phyloP scores from a whole-genome alignment of 2,113 vertebrate genomes.

The Indri indri region DNA sequence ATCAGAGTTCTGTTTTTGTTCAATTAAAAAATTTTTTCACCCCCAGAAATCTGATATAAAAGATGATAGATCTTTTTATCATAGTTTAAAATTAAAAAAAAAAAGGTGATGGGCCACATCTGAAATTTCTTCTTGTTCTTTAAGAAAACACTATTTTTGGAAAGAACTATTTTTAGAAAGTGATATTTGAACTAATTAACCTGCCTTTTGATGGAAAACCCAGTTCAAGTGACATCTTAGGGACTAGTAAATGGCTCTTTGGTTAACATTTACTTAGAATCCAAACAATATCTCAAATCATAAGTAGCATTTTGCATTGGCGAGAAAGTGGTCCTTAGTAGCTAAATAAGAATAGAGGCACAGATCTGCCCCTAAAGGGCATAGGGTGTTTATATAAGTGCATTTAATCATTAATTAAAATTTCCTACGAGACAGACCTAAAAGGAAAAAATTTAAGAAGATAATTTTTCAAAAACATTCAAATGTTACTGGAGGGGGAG shows the following conservation, averaged over 20 bases:
- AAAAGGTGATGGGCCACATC: neutral
- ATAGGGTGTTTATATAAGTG: neutral
- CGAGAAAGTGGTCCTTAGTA: conserved; percentile 8
- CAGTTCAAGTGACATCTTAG: conserved; percentile 36
- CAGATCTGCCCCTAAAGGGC: neutral
- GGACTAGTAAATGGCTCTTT: conserved; percentile 19
- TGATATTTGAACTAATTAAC: conserved; percentile 33
- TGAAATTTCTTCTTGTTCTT: conserved; percentile 29
- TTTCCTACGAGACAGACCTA: conserved; percentile 2
- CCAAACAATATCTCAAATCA: neutral
- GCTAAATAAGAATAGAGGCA: neutral
- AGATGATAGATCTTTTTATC: neutral
- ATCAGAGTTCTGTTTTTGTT: conserved; percentile 53
- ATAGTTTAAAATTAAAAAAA: neutral
- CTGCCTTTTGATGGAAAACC: neutral
- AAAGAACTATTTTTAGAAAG: conserved; percentile 32
- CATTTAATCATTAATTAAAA: conserved; percentile 13
- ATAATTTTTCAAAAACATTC: conserved; percentile 23
- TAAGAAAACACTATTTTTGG: conserved; percentile 42
- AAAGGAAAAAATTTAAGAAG: conserved; percentile 41
- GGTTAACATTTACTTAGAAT: conserved; percentile 29
- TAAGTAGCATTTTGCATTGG: conserved; percentile 5
- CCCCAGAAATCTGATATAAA: neutral
- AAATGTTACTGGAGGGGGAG: neutral
- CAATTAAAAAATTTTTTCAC: neutral